A percentile compares a stretch with the other conserved stretches of the same genome.
Conservation (phyloP, 1,140 invertebrate genomes). For the Pogonus chalceus region DNA sequence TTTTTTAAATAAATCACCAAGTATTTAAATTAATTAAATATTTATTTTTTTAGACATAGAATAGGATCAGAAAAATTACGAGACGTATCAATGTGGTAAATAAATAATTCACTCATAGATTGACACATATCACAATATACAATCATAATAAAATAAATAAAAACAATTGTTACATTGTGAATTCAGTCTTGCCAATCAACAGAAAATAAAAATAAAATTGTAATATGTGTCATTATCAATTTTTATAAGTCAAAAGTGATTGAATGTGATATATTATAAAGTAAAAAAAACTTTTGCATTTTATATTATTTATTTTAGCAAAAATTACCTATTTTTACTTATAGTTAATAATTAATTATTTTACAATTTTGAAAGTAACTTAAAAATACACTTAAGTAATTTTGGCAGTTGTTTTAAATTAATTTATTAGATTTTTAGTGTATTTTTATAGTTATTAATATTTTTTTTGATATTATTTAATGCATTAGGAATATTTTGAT, state of each 20-base stretch:
- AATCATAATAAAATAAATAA: slow-evolving; percentile 13
- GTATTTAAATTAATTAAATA: slow-evolving; percentile 9
- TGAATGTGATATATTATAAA: background rate
- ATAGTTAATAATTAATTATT: too few species aligned
- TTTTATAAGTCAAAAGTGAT: background rate
- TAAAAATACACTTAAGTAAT: too few species aligned
- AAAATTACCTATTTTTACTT: too few species aligned
- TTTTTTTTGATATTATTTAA: too few species aligned
- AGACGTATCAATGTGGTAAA: slow-evolving; percentile 27
- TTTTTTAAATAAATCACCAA: background rate
- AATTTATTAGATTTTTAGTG: too few species aligned
- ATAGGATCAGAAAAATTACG: slow-evolving; percentile 20
- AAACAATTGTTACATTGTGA: background rate
- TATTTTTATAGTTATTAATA: too few species aligned
- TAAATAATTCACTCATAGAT: slow-evolving; percentile 5
- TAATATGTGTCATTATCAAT: background rate
- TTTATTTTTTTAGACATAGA: slow-evolving; percentile 16
- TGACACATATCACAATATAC: slow-evolving; percentile 15
- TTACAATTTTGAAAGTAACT: too few species aligned
- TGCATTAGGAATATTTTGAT: too few species aligned
- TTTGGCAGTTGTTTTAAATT: too few species aligned
- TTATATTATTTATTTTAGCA: slow-evolving; percentile 1
- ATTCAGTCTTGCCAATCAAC: background rate
- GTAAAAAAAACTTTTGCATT: background rate
- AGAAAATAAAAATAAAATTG: background rate